These are phyloP conservation scores for Apteryx owenii DNA, from an alignment of 2,113 vertebrate species.

Conservation along the genomic window DNA sequence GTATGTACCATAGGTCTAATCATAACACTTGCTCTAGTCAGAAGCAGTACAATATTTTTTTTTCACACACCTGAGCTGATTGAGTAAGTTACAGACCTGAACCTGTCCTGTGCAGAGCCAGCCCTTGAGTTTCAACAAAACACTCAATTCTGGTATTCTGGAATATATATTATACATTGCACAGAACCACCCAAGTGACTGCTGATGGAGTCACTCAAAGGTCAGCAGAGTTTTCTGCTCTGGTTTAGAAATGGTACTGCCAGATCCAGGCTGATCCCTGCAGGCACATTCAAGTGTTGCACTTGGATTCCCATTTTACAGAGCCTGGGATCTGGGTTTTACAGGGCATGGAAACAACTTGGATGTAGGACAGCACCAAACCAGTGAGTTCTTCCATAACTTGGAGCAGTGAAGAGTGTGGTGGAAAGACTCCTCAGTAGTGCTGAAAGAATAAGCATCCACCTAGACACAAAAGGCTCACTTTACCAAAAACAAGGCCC, in stretches of 20 bases:
- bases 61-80: background rate
- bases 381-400: background rate
- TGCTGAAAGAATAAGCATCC: background rate
- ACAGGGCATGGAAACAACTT: background rate
- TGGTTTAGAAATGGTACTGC: background rate
- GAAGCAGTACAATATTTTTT: background rate
- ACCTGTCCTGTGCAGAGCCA: background rate
- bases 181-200: background rate
- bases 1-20: background rate
- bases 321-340: background rate
- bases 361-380: background rate
- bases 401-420: background rate
- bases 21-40: fast-evolving
- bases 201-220: background rate
- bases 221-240: background rate
- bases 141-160: background rate
- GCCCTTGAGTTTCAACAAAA: background rate
- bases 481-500: background rate
- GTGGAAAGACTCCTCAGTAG: background rate
- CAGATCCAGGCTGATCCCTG: background rate
- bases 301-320: background rate
- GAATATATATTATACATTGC: background rate
- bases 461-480: background rate
- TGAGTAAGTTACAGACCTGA: background rate
- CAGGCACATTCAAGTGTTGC: background rate